Conservation (phyloP, 2,888 invertebrate genomes). For the Deroplatys truncata region DNA sequence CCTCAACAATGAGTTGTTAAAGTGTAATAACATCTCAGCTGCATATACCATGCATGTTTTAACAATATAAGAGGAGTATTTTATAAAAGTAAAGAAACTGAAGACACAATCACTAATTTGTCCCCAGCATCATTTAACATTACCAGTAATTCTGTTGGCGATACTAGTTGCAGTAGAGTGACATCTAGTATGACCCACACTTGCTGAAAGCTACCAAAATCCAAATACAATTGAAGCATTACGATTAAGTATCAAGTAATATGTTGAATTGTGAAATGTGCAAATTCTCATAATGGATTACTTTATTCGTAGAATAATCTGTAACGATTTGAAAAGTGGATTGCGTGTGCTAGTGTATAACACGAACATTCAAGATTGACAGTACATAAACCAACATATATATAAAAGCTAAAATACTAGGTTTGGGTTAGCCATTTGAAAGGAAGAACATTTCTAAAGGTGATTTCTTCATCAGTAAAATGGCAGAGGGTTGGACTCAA, state of each 20-base stretch:
- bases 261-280: neutral
- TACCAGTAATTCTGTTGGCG: too few relatives aligned
- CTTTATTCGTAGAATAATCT: neutral
- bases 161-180: too few relatives aligned
- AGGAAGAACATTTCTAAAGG: neutral
- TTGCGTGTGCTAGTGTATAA: neutral
- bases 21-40: too few relatives aligned
- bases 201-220: neutral
- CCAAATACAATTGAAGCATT: neutral
- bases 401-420: neutral
- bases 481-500: conserved; percentile 35
- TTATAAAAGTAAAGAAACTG: too few relatives aligned
- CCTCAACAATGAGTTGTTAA: too few relatives aligned
- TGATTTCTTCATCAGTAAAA: conserved; percentile 13
- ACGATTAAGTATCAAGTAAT: neutral
- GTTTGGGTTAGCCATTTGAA: neutral
- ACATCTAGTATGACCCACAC: neutral
- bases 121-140: too few relatives aligned
- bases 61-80: too few relatives aligned
- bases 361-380: neutral
- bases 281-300: neutral
- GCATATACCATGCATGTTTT: too few relatives aligned
- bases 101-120: too few relatives aligned
- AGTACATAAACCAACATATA: neutral
- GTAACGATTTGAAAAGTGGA: neutral